phyloP scores from a whole-genome alignment of 2,113 vertebrate genomes.

The Pseudorasbora parva region DNA sequence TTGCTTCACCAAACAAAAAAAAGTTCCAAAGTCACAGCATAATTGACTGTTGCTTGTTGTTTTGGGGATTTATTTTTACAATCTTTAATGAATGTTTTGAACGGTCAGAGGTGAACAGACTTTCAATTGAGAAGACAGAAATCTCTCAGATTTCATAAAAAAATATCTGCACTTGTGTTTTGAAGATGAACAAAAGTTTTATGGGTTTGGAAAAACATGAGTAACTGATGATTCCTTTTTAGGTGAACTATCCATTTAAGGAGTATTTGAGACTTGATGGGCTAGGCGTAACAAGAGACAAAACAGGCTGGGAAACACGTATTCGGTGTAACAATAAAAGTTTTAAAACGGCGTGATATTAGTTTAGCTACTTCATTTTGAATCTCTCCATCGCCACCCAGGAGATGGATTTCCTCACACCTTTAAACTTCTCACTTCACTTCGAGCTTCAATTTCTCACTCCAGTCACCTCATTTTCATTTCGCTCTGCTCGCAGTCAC shows the following conservation, averaged over 20 bases:
- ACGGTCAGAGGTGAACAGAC: too few species aligned
- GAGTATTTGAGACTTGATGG: neutral
- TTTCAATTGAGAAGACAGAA: too few species aligned
- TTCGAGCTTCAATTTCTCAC: slow-evolving; percentile 20
- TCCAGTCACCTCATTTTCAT: slow-evolving; percentile 23
- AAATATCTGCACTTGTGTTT: too few species aligned
- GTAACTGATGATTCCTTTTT: too few species aligned
- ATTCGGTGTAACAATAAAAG: neutral
- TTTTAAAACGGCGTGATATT: neutral
- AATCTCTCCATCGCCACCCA: neutral
- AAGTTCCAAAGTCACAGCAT: neutral
- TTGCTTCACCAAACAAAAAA: neutral
- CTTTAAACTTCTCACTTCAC: slow-evolving; percentile 27
- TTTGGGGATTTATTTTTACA: too few species aligned
- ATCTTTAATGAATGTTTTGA: too few species aligned
- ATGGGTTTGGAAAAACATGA: too few species aligned
- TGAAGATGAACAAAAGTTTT: too few species aligned
- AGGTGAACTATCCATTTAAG: neutral
- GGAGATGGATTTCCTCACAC: slow-evolving; percentile 26
- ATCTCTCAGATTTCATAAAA: too few species aligned
- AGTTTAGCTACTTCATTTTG: neutral
- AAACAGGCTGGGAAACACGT: neutral
- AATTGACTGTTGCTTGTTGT: neutral
- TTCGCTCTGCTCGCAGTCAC: slow-evolving; percentile 12
- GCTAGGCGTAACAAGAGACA: neutral